Evolutionary conservation across 2,888 invertebrate species (phyloP).

Genomic region (Ormyrus pomaceus): DNA sequence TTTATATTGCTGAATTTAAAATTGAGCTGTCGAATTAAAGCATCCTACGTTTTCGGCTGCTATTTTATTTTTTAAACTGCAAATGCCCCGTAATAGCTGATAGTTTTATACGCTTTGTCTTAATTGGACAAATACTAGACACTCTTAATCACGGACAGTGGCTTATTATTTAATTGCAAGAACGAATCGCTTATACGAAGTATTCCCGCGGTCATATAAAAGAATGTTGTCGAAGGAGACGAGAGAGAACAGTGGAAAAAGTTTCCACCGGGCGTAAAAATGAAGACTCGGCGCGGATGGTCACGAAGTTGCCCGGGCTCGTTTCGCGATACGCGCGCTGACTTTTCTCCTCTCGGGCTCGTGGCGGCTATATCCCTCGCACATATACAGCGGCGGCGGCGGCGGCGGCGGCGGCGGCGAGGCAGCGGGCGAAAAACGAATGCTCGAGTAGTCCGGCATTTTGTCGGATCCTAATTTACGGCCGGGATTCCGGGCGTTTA

Average conservation of each 20-base stretch:
- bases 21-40: too few relatives aligned
- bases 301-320: constrained; percentile 39
- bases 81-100: too few relatives aligned
- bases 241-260: not conserved
- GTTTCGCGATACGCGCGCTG: constrained; percentile 9
- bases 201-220: too few relatives aligned
- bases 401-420: not conserved
- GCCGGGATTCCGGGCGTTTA: constrained; percentile 73
- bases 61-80: too few relatives aligned
- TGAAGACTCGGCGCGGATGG: constrained; percentile 17
- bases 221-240: too few relatives aligned
- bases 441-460: constrained; percentile 67
- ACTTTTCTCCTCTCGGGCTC: constrained; percentile 12
- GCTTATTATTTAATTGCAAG: too few relatives aligned
- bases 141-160: too few relatives aligned
- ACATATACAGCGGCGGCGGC: not conserved
- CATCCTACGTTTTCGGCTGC: too few relatives aligned
- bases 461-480: constrained; percentile 75
- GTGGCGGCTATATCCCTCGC: not conserved
- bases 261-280: constrained; percentile 3
- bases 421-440: constrained; percentile 56
- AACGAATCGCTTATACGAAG: too few relatives aligned
- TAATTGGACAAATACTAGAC: too few relatives aligned
- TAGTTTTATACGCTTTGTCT: too few relatives aligned
- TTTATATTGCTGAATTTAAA: too few relatives aligned